These are phyloP conservation scores for Umimayanthus kanabou DNA, from an alignment of 92 coral and sea anemone species.

Conservation along the genomic window DNA sequence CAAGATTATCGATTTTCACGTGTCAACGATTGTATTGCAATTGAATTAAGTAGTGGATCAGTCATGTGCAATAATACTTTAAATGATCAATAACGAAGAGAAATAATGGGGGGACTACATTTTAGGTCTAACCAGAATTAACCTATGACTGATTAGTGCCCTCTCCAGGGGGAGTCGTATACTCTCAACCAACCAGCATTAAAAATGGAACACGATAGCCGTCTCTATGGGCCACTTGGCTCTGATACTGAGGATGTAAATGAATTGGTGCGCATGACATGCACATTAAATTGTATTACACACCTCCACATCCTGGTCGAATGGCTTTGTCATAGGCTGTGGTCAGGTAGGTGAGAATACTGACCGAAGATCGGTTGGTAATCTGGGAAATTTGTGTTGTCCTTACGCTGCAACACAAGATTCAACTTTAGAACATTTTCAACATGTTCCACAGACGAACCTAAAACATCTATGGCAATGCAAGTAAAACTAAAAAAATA, in stretches of 20 bases:
- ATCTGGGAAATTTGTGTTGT: slow-evolving; percentile 8
- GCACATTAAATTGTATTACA: neutral
- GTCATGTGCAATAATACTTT: too few species aligned
- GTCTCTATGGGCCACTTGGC: neutral
- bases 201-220: too few species aligned
- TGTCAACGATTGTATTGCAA: too few species aligned
- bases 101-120: too few species aligned
- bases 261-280: neutral
- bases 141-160: too few species aligned
- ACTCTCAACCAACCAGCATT: too few species aligned
- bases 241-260: neutral
- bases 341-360: slow-evolving; percentile 28
- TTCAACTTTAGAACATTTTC: neutral
- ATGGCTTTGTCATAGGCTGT: slow-evolving; percentile 39
- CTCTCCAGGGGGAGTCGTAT: too few species aligned
- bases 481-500: neutral
- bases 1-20: too few species aligned
- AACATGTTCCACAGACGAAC: neutral
- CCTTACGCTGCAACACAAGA: slow-evolving; percentile 23
- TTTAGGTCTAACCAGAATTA: too few species aligned
- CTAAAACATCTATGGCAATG: neutral
- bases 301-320: slow-evolving; percentile 42
- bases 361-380: slow-evolving; percentile 34
- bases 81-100: too few species aligned
- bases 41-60: too few species aligned